Evolutionary conservation across 2,797 vertebrate genomes (phyloP).

Genomic region (Coracias cyanogaster): DNA sequence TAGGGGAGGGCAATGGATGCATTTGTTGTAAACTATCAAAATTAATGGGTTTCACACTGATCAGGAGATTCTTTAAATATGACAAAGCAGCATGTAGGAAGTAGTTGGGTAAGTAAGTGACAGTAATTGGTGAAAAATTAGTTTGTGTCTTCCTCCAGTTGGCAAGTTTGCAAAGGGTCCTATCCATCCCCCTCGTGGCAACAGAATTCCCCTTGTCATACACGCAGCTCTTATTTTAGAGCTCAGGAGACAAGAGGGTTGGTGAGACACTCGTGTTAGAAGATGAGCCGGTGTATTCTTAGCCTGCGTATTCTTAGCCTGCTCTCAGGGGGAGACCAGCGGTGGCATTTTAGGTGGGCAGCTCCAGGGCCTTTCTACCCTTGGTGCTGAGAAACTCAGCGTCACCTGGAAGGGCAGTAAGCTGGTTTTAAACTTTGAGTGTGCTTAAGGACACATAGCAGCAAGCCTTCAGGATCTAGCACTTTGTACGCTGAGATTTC

Average conservation of each 20-base stretch:
- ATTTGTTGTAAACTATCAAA: background rate
- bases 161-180: background rate
- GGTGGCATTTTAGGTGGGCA: background rate
- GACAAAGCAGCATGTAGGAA: background rate
- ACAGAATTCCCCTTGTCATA: background rate
- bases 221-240: background rate
- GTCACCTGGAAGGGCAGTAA: background rate
- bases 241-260: background rate
- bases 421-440: background rate
- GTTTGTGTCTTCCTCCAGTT: background rate
- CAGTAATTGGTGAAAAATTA: background rate
- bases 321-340: background rate
- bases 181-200: background rate
- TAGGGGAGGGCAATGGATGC: background rate
- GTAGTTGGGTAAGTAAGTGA: background rate
- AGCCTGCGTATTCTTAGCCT: background rate
- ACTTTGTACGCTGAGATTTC: background rate
- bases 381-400: background rate
- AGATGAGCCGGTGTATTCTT: background rate
- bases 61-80: background rate
- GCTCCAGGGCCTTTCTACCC: background rate
- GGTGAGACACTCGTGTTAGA: rapidly evolving
- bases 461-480: background rate
- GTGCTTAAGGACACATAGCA: background rate
- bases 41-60: background rate